These are phyloP conservation scores for Eonycteris spelaea DNA, from an alignment of 2,113 vertebrate genomes.

Conservation along the genomic window DNA sequence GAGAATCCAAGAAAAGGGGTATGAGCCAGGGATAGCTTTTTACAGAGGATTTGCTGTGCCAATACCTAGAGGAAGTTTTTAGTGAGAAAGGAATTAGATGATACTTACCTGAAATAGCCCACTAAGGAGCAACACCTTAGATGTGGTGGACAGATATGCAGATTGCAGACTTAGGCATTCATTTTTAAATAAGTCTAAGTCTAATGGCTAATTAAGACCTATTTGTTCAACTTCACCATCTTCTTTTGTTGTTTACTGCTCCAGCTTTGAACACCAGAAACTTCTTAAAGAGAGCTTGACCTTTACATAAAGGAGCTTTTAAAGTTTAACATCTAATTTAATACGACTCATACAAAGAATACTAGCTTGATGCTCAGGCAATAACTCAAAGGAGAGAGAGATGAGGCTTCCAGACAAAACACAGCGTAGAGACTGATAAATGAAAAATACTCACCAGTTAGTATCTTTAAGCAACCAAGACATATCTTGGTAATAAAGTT, in stretches of 20 bases:
- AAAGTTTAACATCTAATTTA: slow-evolving; percentile 49
- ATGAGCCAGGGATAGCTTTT: slow-evolving; percentile 38
- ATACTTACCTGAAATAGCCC: slow-evolving; percentile 10
- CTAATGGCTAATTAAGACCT: slow-evolving; percentile 37
- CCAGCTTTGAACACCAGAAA: slow-evolving; percentile 36
- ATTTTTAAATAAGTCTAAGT: neutral
- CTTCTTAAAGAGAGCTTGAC: slow-evolving; percentile 45
- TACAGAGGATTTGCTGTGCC: slow-evolving; percentile 43
- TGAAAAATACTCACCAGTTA: neutral
- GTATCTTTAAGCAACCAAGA: neutral
- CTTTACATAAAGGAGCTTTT: slow-evolving; percentile 52
- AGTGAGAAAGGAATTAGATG: slow-evolving; percentile 48
- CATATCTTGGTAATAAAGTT: slow-evolving; percentile 6
- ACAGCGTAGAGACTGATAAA: neutral
- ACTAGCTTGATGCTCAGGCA: neutral
- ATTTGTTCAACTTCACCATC: slow-evolving; percentile 18
- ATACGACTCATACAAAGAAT: slow-evolving; percentile 25
- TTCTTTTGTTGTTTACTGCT: slow-evolving; percentile 53
- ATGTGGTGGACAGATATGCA: neutral
- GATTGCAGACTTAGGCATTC: neutral
- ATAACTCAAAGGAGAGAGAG: slow-evolving; percentile 31
- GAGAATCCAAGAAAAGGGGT: slow-evolving; percentile 53
- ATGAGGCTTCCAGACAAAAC: slow-evolving; percentile 18
- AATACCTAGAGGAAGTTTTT: slow-evolving; percentile 51
- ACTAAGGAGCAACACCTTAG: neutral